phyloP scores from a whole-genome alignment of 53 echinoderm and acorn worm genomes.

The Astropecten irregularis region DNA sequence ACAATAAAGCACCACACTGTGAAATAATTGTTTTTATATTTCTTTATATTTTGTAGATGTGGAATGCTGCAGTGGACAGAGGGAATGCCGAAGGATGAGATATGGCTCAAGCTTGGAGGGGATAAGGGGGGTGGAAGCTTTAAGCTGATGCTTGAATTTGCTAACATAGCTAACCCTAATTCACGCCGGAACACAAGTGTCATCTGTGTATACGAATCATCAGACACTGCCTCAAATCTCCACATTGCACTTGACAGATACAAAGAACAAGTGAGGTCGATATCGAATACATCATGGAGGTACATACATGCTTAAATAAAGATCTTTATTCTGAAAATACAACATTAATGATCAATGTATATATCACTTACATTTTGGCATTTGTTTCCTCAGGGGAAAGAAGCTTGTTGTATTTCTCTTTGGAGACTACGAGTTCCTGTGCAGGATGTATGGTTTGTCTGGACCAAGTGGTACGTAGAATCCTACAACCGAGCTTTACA shows the following conservation, averaged over 20 bases:
- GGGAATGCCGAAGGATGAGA: conserved; percentile 8
- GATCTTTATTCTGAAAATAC: not conserved
- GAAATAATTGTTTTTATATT: not conserved
- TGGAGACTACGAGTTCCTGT: conserved; percentile 9
- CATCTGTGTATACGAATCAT: conserved; percentile 3
- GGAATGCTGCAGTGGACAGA: conserved; percentile 1
- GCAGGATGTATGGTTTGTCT: conserved; percentile 6
- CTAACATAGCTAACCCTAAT: conserved; percentile 38
- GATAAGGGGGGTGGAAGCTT: conserved; percentile 50
- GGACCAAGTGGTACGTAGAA: conserved; percentile 18
- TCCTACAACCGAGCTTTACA: no score
- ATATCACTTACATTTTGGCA: not conserved
- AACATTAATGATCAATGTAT: not conserved
- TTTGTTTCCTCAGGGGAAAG: not conserved
- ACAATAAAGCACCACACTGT: not conserved
- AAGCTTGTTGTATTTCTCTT: conserved; percentile 16
- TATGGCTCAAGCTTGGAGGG: conserved; percentile 65
- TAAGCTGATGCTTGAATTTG: conserved; percentile 21
- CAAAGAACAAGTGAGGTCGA: not conserved
- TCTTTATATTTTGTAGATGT: not conserved
- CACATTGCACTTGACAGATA: not conserved
- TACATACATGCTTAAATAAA: not conserved
- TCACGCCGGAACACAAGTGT: conserved; percentile 26
- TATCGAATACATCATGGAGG: conserved; percentile 21
- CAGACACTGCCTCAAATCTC: conserved; percentile 13